Conservation (phyloP, 2,888 invertebrate genomes). For the Amphipyra tragopoginis region DNA sequence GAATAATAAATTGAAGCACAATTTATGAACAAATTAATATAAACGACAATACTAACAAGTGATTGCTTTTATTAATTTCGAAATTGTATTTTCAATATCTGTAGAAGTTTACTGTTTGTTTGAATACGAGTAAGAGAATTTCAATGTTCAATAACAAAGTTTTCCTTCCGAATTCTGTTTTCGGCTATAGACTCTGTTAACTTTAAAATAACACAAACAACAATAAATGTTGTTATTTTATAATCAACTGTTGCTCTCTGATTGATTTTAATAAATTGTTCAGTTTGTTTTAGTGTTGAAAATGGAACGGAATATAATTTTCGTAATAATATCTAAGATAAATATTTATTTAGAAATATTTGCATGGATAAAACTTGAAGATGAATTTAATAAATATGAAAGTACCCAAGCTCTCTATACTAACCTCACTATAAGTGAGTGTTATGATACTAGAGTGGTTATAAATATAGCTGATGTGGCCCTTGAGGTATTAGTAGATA, state of each 20-base stretch:
- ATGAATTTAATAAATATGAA: no score
- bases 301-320: no score
- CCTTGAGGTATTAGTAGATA: no score
- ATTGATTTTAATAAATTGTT: slow-evolving; percentile 25
- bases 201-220: slow-evolving; percentile 38
- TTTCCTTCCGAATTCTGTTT: slow-evolving; percentile 22
- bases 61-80: slow-evolving; percentile 51
- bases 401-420: no score
- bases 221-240: slow-evolving; percentile 41
- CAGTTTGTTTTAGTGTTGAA: slow-evolving; percentile 14
- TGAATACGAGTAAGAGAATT: slow-evolving; percentile 41
- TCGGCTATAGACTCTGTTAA: slow-evolving; percentile 39
- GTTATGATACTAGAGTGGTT: no score
- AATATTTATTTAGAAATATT: no score
- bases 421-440: no score
- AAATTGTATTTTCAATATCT: slow-evolving; percentile 56
- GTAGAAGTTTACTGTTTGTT: slow-evolving; percentile 46
- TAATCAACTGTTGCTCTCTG: slow-evolving; percentile 26
- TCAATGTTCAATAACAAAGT: slow-evolving; percentile 46
- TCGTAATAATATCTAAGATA: no score
- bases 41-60: slow-evolving; percentile 46
- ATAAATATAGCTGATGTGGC: no score
- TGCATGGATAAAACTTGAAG: no score
- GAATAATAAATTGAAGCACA: slow-evolving; percentile 24
- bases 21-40: slow-evolving; percentile 33